Percentiles rank a stretch among this genome's conserved stretches.
phyloP scores from a whole-genome alignment of 2,113 vertebrate species.

The Orycteropus afer region DNA sequence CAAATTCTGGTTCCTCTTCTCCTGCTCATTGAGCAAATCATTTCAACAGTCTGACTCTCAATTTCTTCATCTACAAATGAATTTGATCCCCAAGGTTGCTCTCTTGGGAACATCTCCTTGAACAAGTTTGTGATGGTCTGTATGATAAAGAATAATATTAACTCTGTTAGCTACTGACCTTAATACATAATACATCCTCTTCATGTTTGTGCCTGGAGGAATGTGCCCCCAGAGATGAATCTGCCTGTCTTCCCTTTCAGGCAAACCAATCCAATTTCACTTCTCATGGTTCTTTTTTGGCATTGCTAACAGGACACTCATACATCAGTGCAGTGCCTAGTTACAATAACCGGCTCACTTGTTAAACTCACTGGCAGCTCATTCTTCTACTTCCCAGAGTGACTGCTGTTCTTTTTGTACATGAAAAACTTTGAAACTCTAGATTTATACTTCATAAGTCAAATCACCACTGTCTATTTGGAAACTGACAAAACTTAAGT shows the following conservation, averaged over 20 bases:
- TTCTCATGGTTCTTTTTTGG: background rate
- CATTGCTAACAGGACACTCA: background rate
- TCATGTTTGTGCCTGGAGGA: background rate
- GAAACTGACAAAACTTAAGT: background rate
- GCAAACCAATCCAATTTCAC: background rate
- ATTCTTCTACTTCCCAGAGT: background rate
- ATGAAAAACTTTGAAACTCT: background rate
- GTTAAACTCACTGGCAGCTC: background rate
- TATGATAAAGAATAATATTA: background rate
- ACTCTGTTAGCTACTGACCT: background rate
- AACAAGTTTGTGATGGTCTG: background rate
- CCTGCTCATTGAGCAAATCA: background rate
- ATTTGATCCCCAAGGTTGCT: background rate
- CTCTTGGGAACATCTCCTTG: background rate
- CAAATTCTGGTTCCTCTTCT: background rate
- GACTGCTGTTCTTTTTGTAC: background rate
- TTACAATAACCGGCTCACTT: background rate
- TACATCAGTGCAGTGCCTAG: background rate
- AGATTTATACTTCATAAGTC: background rate
- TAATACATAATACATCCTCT: background rate
- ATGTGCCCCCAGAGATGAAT: background rate
- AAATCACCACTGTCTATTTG: background rate
- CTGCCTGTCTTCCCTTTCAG: background rate
- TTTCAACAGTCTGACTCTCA: background rate
- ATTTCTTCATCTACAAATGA: conserved; percentile 10